Evolutionary conservation across 1,140 invertebrate genomes (phyloP).

Genomic region (Pissodes strobi): DNA sequence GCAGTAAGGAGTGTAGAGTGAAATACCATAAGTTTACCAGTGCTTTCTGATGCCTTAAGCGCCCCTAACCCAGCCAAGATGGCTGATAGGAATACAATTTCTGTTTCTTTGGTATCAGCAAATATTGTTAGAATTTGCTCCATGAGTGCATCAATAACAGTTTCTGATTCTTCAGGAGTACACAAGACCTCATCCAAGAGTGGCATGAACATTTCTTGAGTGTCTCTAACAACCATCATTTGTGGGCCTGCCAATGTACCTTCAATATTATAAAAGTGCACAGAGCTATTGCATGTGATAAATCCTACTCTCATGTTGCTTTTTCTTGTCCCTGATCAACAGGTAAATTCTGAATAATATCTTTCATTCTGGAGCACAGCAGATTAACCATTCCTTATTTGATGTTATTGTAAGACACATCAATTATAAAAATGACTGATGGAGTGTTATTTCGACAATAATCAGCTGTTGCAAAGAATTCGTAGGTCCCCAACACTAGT

Average conservation of each 20-base stretch:
- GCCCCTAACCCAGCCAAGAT: conserved; percentile 96
- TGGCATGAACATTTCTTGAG: conserved; percentile 97
- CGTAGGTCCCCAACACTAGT: conserved; percentile 93
- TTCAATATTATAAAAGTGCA: conserved; percentile 98
- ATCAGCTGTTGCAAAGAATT: conserved; percentile 95
- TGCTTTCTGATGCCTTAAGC: conserved; percentile 86
- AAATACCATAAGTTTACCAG: conserved; percentile 95
- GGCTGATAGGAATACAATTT: conserved; percentile 93
- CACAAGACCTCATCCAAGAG: conserved; percentile 95
- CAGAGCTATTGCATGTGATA: conserved; percentile 92
- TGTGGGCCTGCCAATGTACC: conserved; percentile 82
- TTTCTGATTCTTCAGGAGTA: conserved; percentile 78
- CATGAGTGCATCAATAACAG: conserved; percentile 85
- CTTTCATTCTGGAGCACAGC: conserved; percentile 83
- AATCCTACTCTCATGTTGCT: conserved; percentile 89
- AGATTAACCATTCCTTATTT: conserved; percentile 90
- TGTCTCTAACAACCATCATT: conserved; percentile 98
- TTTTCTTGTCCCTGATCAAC: conserved; percentile 72
- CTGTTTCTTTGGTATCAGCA: conserved; percentile 90
- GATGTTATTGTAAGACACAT: conserved; percentile 96
- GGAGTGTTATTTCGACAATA: conserved; percentile 95
- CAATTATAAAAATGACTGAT: conserved; percentile 94
- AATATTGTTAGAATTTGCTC: conserved; percentile 92
- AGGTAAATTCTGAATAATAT: conserved; percentile 67
- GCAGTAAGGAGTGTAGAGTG: conserved; percentile 92